A percentile compares a stretch with the other conserved stretches of the same genome.
phyloP scores from a whole-genome alignment of 2,797 vertebrate species.

The Phrynocephalus guinanensis region DNA sequence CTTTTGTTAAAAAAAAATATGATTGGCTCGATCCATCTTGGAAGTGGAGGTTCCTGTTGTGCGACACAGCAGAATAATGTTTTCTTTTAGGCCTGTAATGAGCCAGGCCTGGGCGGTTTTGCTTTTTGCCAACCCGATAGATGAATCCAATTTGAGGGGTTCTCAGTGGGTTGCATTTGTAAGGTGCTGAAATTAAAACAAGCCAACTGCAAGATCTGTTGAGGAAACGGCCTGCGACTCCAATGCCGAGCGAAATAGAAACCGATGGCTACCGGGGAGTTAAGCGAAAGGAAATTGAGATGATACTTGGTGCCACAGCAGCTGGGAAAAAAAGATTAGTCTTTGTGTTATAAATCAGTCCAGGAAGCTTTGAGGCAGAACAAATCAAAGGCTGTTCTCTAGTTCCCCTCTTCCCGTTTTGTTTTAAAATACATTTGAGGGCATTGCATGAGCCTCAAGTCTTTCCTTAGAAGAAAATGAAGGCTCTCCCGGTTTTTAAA shows the following conservation, averaged over 20 bases:
- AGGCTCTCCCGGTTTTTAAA: no score
- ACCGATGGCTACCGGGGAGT: background rate
- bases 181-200: slow-evolving; percentile 42
- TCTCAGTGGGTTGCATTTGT: slow-evolving; percentile 48
- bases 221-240: background rate
- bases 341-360: background rate
- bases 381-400: background rate
- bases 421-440: background rate
- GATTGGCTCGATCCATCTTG: slow-evolving; percentile 36
- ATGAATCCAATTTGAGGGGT: slow-evolving; percentile 57
- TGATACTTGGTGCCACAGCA: background rate
- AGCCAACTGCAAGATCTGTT: background rate
- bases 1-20: background rate
- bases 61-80: slow-evolving; percentile 8
- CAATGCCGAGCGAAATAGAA: slow-evolving; percentile 26
- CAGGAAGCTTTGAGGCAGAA: background rate
- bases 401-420: no score
- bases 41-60: slow-evolving; percentile 39
- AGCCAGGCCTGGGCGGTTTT: slow-evolving; percentile 42
- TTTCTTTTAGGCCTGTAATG: slow-evolving; percentile 40
- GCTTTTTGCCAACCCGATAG: slow-evolving; percentile 29
- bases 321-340: background rate
- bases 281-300: background rate
- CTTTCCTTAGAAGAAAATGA: background rate
- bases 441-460: background rate